Evolutionary conservation across 2,888 invertebrate species (phyloP).

Genomic region (Clanis bilineata): DNA sequence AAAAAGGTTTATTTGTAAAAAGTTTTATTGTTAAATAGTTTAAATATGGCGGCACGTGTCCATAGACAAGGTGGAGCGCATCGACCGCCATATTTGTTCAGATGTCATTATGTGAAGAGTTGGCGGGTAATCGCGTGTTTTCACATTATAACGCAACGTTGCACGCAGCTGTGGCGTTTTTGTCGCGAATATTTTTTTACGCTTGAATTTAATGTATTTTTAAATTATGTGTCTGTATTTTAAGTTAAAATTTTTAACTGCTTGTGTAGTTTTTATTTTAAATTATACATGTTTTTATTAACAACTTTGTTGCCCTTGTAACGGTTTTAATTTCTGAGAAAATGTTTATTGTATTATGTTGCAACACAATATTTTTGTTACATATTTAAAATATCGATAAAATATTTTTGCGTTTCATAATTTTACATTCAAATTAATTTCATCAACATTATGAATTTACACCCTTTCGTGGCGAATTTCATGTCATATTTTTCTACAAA

Average conservation of each 20-base stretch:
- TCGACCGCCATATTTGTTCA: constrained; percentile 52
- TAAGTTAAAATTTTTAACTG: not conserved
- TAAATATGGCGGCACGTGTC: constrained; percentile 11
- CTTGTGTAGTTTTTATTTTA: not conserved
- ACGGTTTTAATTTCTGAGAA: too few relatives aligned
- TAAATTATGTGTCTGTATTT: not conserved
- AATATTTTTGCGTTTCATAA: too few relatives aligned
- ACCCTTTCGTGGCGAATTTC: not conserved
- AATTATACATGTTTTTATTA: not conserved
- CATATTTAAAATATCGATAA: too few relatives aligned
- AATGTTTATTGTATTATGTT: too few relatives aligned
- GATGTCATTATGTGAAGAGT: constrained; percentile 63
- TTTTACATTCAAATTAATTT: too few relatives aligned
- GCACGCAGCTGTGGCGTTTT: constrained; percentile 60
- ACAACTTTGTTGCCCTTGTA: not conserved
- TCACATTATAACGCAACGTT: constrained; percentile 50
- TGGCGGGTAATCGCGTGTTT: constrained; percentile 38
- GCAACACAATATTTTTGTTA: too few relatives aligned
- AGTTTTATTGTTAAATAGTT: constrained; percentile 6
- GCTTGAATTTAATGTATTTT: not conserved
- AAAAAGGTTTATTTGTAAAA: constrained; percentile 13
- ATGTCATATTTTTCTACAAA: constrained; percentile 21
- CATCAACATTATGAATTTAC: not conserved
- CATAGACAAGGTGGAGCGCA: constrained; percentile 13
- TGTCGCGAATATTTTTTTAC: constrained; percentile 23